A percentile compares a stretch with the other conserved stretches of the same genome.
These are phyloP conservation scores for Blennius ocellaris DNA, from an alignment of 2,113 vertebrate species.

Conservation along the genomic window DNA sequence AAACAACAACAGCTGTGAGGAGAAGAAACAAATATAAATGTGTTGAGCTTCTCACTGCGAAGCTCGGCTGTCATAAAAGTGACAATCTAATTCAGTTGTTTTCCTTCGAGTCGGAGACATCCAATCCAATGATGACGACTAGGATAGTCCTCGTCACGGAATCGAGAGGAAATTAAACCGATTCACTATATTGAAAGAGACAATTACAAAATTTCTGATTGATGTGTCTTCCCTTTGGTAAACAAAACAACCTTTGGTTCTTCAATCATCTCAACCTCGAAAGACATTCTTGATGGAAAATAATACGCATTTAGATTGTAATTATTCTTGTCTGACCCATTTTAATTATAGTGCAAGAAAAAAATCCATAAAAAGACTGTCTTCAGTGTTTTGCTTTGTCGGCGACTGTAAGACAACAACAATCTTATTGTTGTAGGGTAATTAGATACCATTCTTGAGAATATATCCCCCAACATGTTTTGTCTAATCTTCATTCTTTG, in stretches of 20 bases:
- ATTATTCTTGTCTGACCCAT: slow-evolving; percentile 17
- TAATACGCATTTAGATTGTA: slow-evolving; percentile 2
- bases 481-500: slow-evolving; percentile 30
- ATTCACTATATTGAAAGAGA: slow-evolving; percentile 45
- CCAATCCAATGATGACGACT: slow-evolving; percentile 5
- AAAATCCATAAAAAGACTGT: slow-evolving; percentile 12
- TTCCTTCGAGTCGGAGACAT: slow-evolving; percentile 41
- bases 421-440: slow-evolving; percentile 4
- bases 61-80: slow-evolving; percentile 41
- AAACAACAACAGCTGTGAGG: slow-evolving; percentile 71
- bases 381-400: slow-evolving; percentile 15
- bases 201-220: slow-evolving; percentile 40
- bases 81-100: slow-evolving; percentile 46
- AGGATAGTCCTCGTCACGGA: slow-evolving; percentile 27
- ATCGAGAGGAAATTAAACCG: slow-evolving; percentile 37
- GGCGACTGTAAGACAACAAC: neutral
- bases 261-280: slow-evolving; percentile 48
- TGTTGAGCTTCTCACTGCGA: slow-evolving; percentile 44
- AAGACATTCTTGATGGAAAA: neutral
- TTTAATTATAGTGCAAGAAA: slow-evolving; percentile 16
- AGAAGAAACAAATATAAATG: slow-evolving; percentile 42
- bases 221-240: slow-evolving; percentile 40
- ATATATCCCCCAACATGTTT: slow-evolving; percentile 18
- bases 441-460: slow-evolving; percentile 7
- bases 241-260: slow-evolving; percentile 40